Conservation (phyloP, 35 echinoderm and acorn worm species). For the Ptychodera flava region DNA sequence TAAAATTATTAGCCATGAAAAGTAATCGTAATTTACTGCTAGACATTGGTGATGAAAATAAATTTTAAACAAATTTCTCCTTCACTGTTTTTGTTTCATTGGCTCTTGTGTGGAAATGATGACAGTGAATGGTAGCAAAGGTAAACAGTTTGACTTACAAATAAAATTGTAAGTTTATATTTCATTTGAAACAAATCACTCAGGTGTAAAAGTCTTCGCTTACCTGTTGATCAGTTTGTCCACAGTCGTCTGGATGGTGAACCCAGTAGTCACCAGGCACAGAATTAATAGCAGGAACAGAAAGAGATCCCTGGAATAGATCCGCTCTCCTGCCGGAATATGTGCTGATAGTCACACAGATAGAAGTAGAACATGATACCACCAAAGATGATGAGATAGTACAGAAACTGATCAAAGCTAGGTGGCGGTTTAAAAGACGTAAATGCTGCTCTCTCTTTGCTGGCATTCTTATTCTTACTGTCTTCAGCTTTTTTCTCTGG, state of each 20-base stretch:
- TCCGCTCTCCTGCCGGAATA: slow-evolving; percentile 33
- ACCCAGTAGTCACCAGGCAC: slow-evolving; percentile 34
- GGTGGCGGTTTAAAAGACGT: slow-evolving; percentile 56
- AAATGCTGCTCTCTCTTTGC: background rate
- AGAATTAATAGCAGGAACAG: slow-evolving; percentile 46
- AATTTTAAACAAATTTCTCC: too few species aligned
- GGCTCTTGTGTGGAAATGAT: too few species aligned
- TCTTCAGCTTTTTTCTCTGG: background rate
- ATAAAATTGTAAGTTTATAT: too few species aligned
- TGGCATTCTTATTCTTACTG: background rate
- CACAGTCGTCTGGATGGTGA: slow-evolving; percentile 37
- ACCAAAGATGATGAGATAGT: slow-evolving; percentile 40
- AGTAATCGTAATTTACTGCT: too few species aligned
- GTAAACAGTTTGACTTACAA: too few species aligned
- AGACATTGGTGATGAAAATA: too few species aligned
- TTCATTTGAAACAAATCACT: too few species aligned
- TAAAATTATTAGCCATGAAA: too few species aligned
- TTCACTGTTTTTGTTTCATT: too few species aligned
- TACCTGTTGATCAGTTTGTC: slow-evolving; percentile 77
- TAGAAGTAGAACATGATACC: slow-evolving; percentile 56
- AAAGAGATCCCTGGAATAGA: slow-evolving; percentile 53
- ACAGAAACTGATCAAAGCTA: slow-evolving; percentile 50
- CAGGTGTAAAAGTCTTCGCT: too few species aligned
- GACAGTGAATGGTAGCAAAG: too few species aligned
- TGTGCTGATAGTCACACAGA: slow-evolving; percentile 44